These are phyloP conservation scores for Nebria ingens DNA, from an alignment of 1,140 invertebrate genomes.

Conservation along the genomic window DNA sequence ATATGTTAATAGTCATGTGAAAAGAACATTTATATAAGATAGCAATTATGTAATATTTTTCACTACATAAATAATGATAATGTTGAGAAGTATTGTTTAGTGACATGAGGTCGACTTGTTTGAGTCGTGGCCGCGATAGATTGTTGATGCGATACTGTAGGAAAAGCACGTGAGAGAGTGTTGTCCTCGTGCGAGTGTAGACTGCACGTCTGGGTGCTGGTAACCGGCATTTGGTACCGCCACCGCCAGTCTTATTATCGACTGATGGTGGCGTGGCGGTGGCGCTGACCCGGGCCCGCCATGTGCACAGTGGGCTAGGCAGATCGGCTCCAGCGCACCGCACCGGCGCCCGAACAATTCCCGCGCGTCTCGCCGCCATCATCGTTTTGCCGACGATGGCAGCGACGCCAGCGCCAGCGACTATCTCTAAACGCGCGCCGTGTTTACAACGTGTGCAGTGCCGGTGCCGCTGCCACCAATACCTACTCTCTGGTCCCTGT, in stretches of 20 bases:
- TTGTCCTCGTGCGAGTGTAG: background rate
- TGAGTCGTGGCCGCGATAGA: too few relatives aligned
- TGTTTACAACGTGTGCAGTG: background rate
- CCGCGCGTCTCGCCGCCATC: background rate
- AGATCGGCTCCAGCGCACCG: background rate
- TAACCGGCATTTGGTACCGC: background rate
- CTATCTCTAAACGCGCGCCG: background rate
- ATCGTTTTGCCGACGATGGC: too few relatives aligned
- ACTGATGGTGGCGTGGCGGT: slow-evolving; percentile 3
- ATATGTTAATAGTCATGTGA: too few relatives aligned
- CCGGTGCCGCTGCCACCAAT: background rate
- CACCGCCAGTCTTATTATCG: slow-evolving; percentile 1
- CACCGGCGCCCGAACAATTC: slow-evolving; percentile 1
- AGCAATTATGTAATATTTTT: too few relatives aligned
- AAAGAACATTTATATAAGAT: too few relatives aligned
- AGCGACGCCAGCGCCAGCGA: background rate
- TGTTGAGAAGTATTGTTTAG: too few relatives aligned
- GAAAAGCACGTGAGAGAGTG: background rate
- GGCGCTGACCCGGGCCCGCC: slow-evolving; percentile 2
- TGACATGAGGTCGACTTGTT: too few relatives aligned
- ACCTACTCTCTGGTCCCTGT: background rate
- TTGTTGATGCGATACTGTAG: too few relatives aligned
- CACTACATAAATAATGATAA: too few relatives aligned
- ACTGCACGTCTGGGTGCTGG: background rate
- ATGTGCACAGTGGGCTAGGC: slow-evolving; percentile 5